Conservation (phyloP, 2,888 invertebrate genomes). For the Chrysolina americana region DNA sequence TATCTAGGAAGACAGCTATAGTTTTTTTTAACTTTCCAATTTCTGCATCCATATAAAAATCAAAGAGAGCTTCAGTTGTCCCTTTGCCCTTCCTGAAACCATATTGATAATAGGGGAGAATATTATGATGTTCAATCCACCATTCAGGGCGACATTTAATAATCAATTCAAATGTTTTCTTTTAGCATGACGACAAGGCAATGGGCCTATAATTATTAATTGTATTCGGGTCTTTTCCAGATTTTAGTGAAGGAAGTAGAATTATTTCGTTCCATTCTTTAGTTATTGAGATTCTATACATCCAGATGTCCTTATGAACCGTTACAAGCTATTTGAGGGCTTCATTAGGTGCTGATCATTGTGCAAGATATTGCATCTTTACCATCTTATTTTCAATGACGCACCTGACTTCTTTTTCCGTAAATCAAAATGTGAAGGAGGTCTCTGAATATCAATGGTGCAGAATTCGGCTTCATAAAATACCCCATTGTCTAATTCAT, state of each 20-base stretch:
- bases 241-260: slow-evolving; percentile 22
- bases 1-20: slow-evolving; percentile 21
- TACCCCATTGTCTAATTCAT: neutral
- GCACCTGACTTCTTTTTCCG: neutral
- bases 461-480: neutral
- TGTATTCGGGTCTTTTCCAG: neutral
- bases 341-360: neutral
- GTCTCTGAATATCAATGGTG: neutral
- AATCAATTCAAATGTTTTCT: slow-evolving; percentile 24
- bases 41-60: neutral
- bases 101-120: too few species aligned
- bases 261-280: slow-evolving; percentile 16
- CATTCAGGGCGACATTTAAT: slow-evolving; percentile 19
- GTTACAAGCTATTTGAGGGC: neutral
- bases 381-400: neutral
- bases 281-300: neutral
- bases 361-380: too few species aligned
- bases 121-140: slow-evolving; percentile 12
- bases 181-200: slow-evolving; percentile 11
- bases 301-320: neutral
- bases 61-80: slow-evolving; percentile 1
- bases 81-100: too few species aligned
- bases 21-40: slow-evolving; percentile 1
- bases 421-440: neutral
- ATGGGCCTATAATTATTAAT: slow-evolving; percentile 26